Percentiles rank a stretch among this genome's conserved stretches.
phyloP scores from a whole-genome alignment of 2,113 vertebrate species.

The Pionites leucogaster region DNA sequence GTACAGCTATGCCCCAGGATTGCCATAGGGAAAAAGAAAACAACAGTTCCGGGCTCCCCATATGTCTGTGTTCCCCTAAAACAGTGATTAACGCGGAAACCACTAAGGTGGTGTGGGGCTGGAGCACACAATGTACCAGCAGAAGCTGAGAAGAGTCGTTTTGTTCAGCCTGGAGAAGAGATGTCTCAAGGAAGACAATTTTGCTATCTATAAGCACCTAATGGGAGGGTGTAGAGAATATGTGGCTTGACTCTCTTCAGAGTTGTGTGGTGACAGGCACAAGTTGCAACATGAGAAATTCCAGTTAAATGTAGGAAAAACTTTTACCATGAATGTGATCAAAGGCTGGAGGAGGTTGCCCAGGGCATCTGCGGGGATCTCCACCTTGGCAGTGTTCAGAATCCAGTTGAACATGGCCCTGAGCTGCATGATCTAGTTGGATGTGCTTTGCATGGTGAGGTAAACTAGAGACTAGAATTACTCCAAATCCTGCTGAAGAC shows the following conservation, averaged over 20 bases:
- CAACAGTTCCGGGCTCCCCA: neutral
- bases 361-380: neutral
- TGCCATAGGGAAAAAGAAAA: neutral
- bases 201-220: neutral
- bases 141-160: neutral
- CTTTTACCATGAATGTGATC: neutral
- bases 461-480: neutral
- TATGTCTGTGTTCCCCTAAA: neutral
- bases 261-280: neutral
- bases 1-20: neutral
- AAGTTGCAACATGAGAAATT: neutral
- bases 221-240: neutral
- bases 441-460: neutral
- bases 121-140: neutral
- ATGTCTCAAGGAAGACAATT: neutral
- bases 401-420: neutral
- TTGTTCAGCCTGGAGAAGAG: neutral
- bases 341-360: neutral
- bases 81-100: neutral
- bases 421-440: neutral
- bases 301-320: neutral
- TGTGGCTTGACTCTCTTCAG: neutral
- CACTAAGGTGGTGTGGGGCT: neutral
- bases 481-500: neutral
- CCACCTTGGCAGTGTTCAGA: neutral